Base-by-base conservation (phyloP, 1,140 invertebrate genomes). In the Camponotus vicinus region DNA sequence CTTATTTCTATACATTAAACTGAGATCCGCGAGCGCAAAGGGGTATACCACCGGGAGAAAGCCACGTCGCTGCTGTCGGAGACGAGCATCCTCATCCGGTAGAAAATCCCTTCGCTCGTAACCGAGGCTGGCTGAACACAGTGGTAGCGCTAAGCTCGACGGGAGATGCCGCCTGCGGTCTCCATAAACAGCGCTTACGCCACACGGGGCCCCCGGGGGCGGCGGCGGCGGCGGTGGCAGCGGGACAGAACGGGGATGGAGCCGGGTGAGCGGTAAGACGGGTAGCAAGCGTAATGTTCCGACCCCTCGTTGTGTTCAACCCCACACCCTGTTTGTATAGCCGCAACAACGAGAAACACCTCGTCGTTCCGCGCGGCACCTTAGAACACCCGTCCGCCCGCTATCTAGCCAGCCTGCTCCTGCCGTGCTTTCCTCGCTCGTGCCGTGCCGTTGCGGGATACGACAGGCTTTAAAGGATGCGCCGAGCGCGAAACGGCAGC, bases 181-280 rank as follows among this genome's bases (percentile, higher is more conserved):
- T 93, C 92, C 93, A 93, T 93, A 93, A 93, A 93, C 92, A 93
- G 91, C 89, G 92, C 92, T 92, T 91, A 91, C 87, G 73, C 82
- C 66, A 49, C 85, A 71, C 76, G 18, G 66, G 21, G 42, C 37
- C 57, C 78, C 40, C 71, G 66, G 13, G 9, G 15, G 63, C 0
- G 40, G 63, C 27, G 49, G 9, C 2, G 34, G 34, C 9, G 40
- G 59, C 37, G 66, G 18, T 5, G 42, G 34, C 27, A n/a, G 49
- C n/a, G 73, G 45, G 82, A 64, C 27, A 13, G 21, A 27, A 32
- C 3, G 71, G 34, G 13, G 15, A 6, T 2, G 40, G n/a, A 57
- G 52, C 6, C 21, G 66, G 66, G 1, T 42, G 42, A 40, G 49
- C 13, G 42, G 59, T 9, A 66, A 55, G 79, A 45, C 49, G 66